Base-by-base conservation (phyloP, 2,888 invertebrate species). In the Hirtodrosophila histrioides region DNA sequence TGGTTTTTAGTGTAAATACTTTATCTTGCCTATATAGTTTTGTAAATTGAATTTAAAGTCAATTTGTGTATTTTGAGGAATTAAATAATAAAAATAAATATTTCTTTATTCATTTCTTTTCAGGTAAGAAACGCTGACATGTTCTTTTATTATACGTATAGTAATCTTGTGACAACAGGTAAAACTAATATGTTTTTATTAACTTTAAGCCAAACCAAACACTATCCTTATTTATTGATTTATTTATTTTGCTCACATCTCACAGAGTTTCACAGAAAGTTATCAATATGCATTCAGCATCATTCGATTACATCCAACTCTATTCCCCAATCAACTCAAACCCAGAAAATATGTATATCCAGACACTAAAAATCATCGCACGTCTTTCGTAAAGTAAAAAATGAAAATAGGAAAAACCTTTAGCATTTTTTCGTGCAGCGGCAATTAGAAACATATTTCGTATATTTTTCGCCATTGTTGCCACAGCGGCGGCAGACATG, bases 401-500 rank as follows among this genome's bases (percentile, higher is more conserved):
- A 57, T 62, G 36, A 48, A 70, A 73, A 65, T 65, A 40, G 55
- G 23, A 49, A 72, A 66, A 75, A n/a, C 46, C 64, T 50, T 46
- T 35, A 36, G 10, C 12, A 31, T 11, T 36, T 37, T 37, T 29
- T 24, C 12, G 24, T 49, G 51, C 45, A 3, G 9, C 44, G 53
- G 60, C 84, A 81, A 86, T 84, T 86, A 86, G 74, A 74, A 86
- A 61, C 73, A 76, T 76, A 65, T 79, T 72, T 75, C 23, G 55
- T 48, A 45, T 39, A 67, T 66, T 57, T 72, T 58, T 58, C 29
- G 29, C 27, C 44, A 50, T 27, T 58, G 69, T 69, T 69, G 55
- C 50, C 54, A 44, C 40, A 31, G 54, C 17, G 40, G 17, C 37
- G 33, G 27, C 57, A 61, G 64, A 65, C 65, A 56, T 64, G 54